phyloP scores from a whole-genome alignment of 1,140 invertebrate species.

The Lineus longissimus region DNA sequence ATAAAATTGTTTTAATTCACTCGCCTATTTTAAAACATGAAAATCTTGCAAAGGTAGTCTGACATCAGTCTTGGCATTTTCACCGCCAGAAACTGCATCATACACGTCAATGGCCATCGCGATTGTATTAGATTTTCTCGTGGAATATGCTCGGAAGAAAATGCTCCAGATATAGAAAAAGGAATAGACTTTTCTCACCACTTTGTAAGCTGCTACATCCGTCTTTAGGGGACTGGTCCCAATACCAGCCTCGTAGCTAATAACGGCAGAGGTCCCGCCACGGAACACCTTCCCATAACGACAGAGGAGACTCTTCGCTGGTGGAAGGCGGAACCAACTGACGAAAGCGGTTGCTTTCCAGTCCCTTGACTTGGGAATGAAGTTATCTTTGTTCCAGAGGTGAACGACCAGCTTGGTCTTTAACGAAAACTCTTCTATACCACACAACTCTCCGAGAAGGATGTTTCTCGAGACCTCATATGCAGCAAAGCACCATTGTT shows the following conservation, averaged over 20 bases:
- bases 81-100: too few relatives aligned
- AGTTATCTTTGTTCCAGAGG: constrained; percentile 28
- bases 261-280: constrained; percentile 22
- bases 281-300: constrained; percentile 26
- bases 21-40: too few relatives aligned
- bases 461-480: too few relatives aligned
- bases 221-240: constrained; percentile 10
- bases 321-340: constrained; percentile 22
- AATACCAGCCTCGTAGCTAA: constrained; percentile 28
- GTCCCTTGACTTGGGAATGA: constrained; percentile 7
- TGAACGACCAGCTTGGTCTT: constrained; percentile 22
- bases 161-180: too few relatives aligned
- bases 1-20: too few relatives aligned
- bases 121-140: too few relatives aligned
- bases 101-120: too few relatives aligned
- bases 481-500: too few relatives aligned
- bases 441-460: constrained; percentile 17
- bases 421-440: constrained; percentile 19
- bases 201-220: constrained; percentile 16
- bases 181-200: constrained; percentile 7
- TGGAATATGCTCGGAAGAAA: too few relatives aligned
- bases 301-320: constrained; percentile 13
- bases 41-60: too few relatives aligned
- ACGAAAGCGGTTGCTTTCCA: constrained; percentile 22
- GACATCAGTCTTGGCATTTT: too few relatives aligned